A percentile compares a stretch with the other conserved stretches of the same genome.
These are phyloP conservation scores for Oceanites oceanicus DNA, from an alignment of 2,113 vertebrate genomes.

Conservation along the genomic window DNA sequence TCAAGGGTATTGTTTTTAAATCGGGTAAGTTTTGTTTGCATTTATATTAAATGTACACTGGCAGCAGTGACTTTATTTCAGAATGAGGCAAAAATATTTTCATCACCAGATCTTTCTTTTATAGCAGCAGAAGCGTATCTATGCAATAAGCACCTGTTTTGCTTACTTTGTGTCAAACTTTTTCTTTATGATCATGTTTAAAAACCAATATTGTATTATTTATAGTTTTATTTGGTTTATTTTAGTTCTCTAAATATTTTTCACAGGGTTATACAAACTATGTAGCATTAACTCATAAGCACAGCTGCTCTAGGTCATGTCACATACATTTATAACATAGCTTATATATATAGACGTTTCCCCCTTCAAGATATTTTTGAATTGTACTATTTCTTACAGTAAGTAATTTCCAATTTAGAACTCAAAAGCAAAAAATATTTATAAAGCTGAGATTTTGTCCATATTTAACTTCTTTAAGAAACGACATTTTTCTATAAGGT, in stretches of 20 bases:
- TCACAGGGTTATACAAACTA: not conserved
- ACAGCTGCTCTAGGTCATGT: not conserved
- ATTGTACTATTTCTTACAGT: not conserved
- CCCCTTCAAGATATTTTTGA: not conserved
- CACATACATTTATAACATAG: not conserved
- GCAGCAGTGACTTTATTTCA: not conserved
- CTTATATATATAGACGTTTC: not conserved
- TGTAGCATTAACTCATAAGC: not conserved
- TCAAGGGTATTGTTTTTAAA: constrained; percentile 35
- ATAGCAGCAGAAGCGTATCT: not conserved
- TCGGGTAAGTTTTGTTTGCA: not conserved
- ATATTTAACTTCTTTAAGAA: not conserved
- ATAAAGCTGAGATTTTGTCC: not conserved
- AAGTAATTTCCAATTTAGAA: not conserved
- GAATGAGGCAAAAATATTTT: not conserved
- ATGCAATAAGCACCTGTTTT: not conserved
- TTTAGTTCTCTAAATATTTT: not conserved
- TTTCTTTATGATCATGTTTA: not conserved
- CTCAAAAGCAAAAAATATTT: not conserved
- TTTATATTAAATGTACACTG: not conserved
- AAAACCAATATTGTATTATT: not conserved
- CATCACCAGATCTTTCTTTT: not conserved
- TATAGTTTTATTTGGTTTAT: not conserved
- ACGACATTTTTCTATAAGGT: not conserved
- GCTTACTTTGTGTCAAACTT: not conserved